A percentile compares a stretch with the other conserved stretches of the same genome.
Conservation (phyloP, 2,113 vertebrate genomes). For the Talpa occidentalis region DNA sequence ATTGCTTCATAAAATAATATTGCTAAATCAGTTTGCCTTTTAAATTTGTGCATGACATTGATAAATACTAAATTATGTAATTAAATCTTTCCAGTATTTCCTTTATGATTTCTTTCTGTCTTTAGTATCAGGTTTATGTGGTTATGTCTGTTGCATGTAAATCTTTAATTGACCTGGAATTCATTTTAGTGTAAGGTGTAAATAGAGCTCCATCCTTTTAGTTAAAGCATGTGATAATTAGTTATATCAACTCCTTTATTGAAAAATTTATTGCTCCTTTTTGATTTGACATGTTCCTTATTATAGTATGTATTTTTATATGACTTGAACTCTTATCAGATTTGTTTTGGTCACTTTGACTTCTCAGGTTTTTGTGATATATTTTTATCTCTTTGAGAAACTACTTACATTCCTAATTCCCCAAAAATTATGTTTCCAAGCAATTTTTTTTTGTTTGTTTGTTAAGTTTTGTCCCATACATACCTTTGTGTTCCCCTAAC, state of each 20-base stretch:
- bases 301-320: constrained; percentile 3
- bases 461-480: neutral
- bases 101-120: neutral
- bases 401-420: neutral
- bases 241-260: constrained; percentile 41
- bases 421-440: neutral
- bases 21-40: neutral
- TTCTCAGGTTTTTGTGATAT: constrained; percentile 65
- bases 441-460: constrained; percentile 21
- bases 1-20: constrained; percentile 1
- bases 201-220: neutral
- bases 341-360: neutral
- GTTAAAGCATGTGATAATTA: neutral
- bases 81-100: neutral
- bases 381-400: constrained; percentile 17
- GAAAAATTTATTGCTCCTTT: neutral
- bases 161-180: constrained; percentile 28
- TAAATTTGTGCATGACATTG: constrained; percentile 5
- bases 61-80: neutral
- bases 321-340: neutral
- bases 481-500: neutral
- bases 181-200: neutral
- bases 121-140: neutral
- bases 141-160: constrained; percentile 6
- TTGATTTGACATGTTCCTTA: neutral